These are phyloP conservation scores for Camponotus pennsylvanicus DNA, from an alignment of 1,140 invertebrate species.

Conservation along the genomic window DNA sequence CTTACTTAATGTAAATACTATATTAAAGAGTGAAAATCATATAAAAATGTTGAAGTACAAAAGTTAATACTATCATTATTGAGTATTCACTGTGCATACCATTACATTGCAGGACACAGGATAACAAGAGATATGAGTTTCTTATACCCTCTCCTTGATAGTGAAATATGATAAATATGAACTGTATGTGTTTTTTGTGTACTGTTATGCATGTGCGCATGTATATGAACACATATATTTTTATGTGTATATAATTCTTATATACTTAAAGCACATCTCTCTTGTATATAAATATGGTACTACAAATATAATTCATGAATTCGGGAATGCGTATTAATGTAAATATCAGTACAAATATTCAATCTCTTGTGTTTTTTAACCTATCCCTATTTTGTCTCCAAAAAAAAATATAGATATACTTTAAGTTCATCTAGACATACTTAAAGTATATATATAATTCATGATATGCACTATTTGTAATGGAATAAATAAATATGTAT, in stretches of 20 bases:
- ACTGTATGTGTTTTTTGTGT: constrained; percentile 14
- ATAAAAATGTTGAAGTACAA: constrained; percentile 39
- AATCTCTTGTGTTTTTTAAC: background rate
- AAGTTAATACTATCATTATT: constrained; percentile 16
- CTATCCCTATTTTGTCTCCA: constrained; percentile 13
- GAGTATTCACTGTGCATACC: constrained; percentile 25
- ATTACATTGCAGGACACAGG: constrained; percentile 22
- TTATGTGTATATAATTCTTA: constrained; percentile 5
- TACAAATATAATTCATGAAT: constrained; percentile 23
- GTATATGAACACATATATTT: constrained; percentile 32
- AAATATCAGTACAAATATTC: constrained; percentile 37
- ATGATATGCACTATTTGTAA: constrained; percentile 50
- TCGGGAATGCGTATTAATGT: constrained; percentile 35
- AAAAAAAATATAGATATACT: constrained; percentile 31
- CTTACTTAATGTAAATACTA: constrained; percentile 10
- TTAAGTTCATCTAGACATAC: constrained; percentile 37
- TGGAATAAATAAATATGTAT: constrained; percentile 63
- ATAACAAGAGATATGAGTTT: constrained; percentile 23
- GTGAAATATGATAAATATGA: constrained; percentile 20
- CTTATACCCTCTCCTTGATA: background rate
- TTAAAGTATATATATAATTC: constrained; percentile 32
- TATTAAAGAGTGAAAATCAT: constrained; percentile 34
- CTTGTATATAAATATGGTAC: background rate
- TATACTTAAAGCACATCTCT: constrained; percentile 31
- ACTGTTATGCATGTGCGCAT: constrained; percentile 13